Evolutionary conservation across 2,797 vertebrate genomes (phyloP), one percentile per base, ranked within the genome.

Genomic region (Phalloptychus januarius): DNA sequence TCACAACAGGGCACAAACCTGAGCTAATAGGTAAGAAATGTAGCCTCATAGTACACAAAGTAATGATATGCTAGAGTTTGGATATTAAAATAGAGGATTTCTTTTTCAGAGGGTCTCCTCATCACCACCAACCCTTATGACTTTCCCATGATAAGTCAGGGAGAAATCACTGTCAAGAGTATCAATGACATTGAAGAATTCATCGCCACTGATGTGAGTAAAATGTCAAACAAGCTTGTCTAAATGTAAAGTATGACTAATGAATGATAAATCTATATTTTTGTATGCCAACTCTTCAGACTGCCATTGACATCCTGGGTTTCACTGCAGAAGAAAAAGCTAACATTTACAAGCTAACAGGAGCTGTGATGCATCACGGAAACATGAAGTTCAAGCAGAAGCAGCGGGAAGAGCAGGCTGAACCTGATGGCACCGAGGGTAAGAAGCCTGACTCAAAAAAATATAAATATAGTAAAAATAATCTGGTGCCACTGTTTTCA

Each of bases 311-410:
- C 81, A 95, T 96, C 85, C 88, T 97, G 94, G 97, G 97, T 81
- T 98, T 97, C 84, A 96, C 25, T 54, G 72, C 80, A 1, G 96
- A 97, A 0, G 97, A 97, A 89, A 97, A 96, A 79, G 42, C 90
- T 0, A 84, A 95, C 84, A 97, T 98, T 74, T 98, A 96, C 89
- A 97, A 97, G 80, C 89, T 98, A 80, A 97, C 95, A 0, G 97
- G 97, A 67, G 95, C 95, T 0, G 95, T 95, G 80, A 95, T 97
- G 95, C 97, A 98, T 78, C 97, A 96, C 0, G 97, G 97, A 1
- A 97, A 96, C 87, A 93, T 98, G 95, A 98, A 97, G 88, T 98
- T 98, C 79, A 98, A 98, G 92, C 97, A 97, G 90, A 67, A 67
- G 63, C 63, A 67, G 36, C 63, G 63, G 23, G 63, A 67, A 25